Base-by-base conservation (phyloP, 2,797 vertebrate genomes). In the Australoheros facetus region DNA sequence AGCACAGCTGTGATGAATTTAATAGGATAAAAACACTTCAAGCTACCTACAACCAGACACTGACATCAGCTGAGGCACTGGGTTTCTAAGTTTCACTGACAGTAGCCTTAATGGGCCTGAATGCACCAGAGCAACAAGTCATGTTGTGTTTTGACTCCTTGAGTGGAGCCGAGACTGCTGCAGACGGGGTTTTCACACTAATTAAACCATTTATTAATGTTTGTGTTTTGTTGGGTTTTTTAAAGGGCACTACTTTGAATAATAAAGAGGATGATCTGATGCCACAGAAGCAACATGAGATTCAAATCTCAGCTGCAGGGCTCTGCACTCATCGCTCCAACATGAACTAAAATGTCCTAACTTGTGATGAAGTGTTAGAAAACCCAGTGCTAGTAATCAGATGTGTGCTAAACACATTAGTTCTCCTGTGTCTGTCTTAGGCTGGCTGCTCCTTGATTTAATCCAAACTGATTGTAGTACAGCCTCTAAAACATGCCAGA, bases 391-490 rank as follows among this genome's bases (percentile, higher is more conserved):
- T 80, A 48, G 87, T 90, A 91, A 93, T 93, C 91, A 90, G 81
- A 91, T 87, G 88, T 83, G 82, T 75, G 80, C 81, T 91, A 94
- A 93, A 92, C 85, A 86, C 89, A 93, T 94, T 90, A 93, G 91
- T 90, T 93, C 89, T 93, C 88, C 85, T 30, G 82, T 81, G 88
- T 92, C 88, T 92, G 87, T 76, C 80, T 71, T 28, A 90, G 82
- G 80, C 83, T 86, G 87, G 84, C 84, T 88, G 90, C 86, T 88
- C 80, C 88, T 91, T 91, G 82, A 92, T 93, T 90, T 94, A 92
- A 94, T 94, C 93, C 89, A 87, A 91, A 93, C 72, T 88, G 91
- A 94, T 92, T 91, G 92, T 93, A 89, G 72, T 91, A 90, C 88
- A 90, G 85, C 81, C 78, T 73, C 87, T 78, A 89, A 90, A 94